These are phyloP conservation scores for Drosophila triauraria DNA, from an alignment of 1,140 invertebrate species.

Conservation along the genomic window DNA sequence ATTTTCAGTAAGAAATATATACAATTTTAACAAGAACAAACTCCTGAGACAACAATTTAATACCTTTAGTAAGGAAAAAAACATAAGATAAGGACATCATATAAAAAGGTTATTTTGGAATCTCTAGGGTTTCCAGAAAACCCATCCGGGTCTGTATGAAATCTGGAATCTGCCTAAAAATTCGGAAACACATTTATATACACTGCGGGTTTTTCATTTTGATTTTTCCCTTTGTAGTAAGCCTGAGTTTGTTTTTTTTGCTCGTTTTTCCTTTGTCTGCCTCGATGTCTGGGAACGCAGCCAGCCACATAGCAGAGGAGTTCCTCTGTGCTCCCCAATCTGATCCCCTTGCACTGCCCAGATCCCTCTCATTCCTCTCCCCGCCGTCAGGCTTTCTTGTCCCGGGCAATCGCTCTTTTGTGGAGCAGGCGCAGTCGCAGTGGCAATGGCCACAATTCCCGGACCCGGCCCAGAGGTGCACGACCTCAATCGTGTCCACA, in stretches of 20 bases:
- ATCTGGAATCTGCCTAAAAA: conserved; percentile 50
- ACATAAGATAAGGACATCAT: background rate
- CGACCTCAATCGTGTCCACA: conserved; percentile 76
- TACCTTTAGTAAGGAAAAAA: background rate
- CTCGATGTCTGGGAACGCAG: conserved; percentile 75
- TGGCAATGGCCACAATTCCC: conserved; percentile 29
- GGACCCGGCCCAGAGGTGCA: conserved; percentile 67
- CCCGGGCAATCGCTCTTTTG: conserved; percentile 44
- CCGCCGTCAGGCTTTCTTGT: background rate
- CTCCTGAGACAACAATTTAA: background rate
- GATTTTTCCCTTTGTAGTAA: conserved; percentile 43
- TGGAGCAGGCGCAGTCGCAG: conserved; percentile 73
- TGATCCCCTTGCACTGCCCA: conserved; percentile 26
- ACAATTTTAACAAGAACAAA: too few species aligned
- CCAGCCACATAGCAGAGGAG: conserved; percentile 56
- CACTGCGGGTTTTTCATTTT: conserved; percentile 37
- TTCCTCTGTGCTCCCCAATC: conserved; percentile 33
- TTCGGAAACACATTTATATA: conserved; percentile 79
- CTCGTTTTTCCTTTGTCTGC: conserved; percentile 60
- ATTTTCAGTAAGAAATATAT: too few species aligned
- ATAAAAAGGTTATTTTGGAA: background rate
- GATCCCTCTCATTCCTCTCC: conserved; percentile 1
- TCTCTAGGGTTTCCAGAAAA: background rate
- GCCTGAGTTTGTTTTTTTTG: conserved; percentile 31
- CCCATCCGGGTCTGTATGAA: background rate